Evolutionary conservation across 2,113 vertebrate species (phyloP).

Genomic region (Sisor rabdophorus): DNA sequence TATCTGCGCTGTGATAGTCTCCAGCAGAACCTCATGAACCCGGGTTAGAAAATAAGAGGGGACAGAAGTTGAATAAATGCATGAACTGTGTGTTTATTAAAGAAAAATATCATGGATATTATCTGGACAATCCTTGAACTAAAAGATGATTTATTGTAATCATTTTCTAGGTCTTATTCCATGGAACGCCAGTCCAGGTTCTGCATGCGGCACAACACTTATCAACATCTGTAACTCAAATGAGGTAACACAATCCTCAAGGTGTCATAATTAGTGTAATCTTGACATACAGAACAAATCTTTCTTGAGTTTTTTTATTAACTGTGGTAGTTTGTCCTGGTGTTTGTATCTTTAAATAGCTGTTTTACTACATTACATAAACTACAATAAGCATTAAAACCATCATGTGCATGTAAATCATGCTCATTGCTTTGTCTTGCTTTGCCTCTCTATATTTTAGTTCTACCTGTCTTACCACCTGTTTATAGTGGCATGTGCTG

Average conservation of each 20-base stretch:
- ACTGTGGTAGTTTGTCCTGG: too few species aligned
- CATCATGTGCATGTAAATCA: neutral
- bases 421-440: neutral
- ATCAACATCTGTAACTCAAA: constrained; percentile 86
- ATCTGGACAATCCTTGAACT: neutral
- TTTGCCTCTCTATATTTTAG: constrained; percentile 61
- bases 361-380: neutral
- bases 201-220: constrained; percentile 83
- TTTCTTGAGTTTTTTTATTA: neutral
- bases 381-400: neutral
- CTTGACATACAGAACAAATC: neutral
- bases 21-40: too few species aligned
- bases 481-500: constrained; percentile 96
- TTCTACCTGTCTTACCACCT: constrained; percentile 98
- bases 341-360: neutral
- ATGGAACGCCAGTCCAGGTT: constrained; percentile 91
- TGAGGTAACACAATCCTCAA: constrained; percentile 71
- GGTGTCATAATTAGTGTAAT: neutral
- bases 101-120: neutral
- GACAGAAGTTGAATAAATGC: too few species aligned
- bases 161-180: constrained; percentile 84
- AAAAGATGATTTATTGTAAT: neutral
- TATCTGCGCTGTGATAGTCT: too few species aligned
- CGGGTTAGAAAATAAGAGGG: too few species aligned
- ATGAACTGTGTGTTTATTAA: neutral